Evolutionary conservation across 1,140 invertebrate species (phyloP).

Genomic region (Drosophila ohnishii): DNA sequence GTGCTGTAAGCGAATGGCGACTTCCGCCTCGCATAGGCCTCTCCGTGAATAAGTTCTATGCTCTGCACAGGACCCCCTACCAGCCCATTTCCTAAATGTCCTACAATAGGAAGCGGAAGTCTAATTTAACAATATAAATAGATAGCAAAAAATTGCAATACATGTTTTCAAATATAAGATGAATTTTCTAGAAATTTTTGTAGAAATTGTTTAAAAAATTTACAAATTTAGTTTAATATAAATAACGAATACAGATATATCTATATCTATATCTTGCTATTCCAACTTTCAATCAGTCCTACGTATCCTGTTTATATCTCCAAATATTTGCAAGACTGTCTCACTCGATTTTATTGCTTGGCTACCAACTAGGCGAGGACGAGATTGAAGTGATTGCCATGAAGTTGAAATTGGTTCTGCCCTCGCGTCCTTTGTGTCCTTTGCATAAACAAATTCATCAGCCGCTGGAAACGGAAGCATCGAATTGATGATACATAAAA

Average conservation of each 20-base stretch:
- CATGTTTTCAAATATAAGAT: background rate
- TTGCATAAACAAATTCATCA: constrained; percentile 68
- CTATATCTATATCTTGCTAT: background rate
- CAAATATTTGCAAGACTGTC: constrained; percentile 32
- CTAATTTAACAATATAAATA: constrained; percentile 4
- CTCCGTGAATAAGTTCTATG: constrained; percentile 7
- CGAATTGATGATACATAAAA: constrained; percentile 54
- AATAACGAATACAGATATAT: background rate
- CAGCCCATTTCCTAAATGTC: constrained; percentile 42
- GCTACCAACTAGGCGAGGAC: constrained; percentile 28
- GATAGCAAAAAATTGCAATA: too few species aligned
- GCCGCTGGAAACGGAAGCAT: constrained; percentile 8
- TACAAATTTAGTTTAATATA: background rate
- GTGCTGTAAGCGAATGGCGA: constrained; percentile 74
- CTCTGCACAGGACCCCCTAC: background rate
- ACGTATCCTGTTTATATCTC: constrained; percentile 6
- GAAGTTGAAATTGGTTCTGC: constrained; percentile 39
- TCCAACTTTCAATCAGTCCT: background rate
- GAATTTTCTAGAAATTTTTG: too few species aligned
- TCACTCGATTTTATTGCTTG: constrained; percentile 37
- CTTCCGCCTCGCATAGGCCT: constrained; percentile 46
- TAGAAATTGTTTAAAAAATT: too few species aligned
- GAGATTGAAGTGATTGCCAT: constrained; percentile 55
- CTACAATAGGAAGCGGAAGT: constrained; percentile 65
- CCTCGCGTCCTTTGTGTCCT: constrained; percentile 18